A percentile compares a stretch with the other conserved stretches of the same genome.
phyloP scores from a whole-genome alignment of 2,113 vertebrate species.

The Eulemur rufifrons region DNA sequence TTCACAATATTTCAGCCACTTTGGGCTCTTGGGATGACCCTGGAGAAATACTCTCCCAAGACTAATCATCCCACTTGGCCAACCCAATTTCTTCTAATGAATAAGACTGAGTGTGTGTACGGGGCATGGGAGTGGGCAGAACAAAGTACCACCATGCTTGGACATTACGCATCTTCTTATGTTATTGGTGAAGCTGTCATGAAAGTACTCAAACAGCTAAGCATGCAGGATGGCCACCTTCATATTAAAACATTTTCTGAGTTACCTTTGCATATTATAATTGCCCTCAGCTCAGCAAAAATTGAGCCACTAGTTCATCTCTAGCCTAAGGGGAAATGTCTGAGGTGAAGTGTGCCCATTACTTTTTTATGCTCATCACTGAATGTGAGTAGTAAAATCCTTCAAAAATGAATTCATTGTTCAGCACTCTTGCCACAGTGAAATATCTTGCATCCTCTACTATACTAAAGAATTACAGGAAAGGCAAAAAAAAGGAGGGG shows the following conservation, averaged over 20 bases:
- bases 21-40: neutral
- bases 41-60: neutral
- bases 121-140: neutral
- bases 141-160: neutral
- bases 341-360: neutral
- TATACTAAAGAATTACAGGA: neutral
- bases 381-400: neutral
- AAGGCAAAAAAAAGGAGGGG: neutral
- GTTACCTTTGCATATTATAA: neutral
- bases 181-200: neutral
- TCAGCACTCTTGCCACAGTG: neutral
- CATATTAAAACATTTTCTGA: neutral
- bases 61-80: neutral
- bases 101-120: neutral
- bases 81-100: slow-evolving; percentile 1
- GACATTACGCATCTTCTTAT: neutral
- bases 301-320: neutral
- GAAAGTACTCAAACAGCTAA: neutral
- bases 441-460: neutral
- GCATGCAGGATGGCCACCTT: neutral
- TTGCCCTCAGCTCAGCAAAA: neutral
- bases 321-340: neutral
- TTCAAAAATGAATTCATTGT: neutral
- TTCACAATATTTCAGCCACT: neutral
- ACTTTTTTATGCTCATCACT: neutral